Evolutionary conservation across 2,797 vertebrate genomes (phyloP).

Genomic region (Xenops minutus): DNA sequence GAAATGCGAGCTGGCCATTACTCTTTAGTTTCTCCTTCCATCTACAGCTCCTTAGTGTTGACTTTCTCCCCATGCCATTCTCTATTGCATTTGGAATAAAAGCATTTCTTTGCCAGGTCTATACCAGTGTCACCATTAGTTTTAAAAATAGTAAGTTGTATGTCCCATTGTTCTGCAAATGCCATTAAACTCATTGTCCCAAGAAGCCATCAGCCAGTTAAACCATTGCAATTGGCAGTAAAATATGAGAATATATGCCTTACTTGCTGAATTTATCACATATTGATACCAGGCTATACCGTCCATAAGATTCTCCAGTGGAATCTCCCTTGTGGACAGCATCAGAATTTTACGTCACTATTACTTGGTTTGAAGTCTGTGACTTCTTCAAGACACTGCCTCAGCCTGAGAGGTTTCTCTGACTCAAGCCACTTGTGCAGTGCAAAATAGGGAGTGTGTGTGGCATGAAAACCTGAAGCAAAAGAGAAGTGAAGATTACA

Average conservation of each 20-base stretch:
- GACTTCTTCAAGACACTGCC: not conserved
- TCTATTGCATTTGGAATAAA: not conserved
- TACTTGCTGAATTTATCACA: not conserved
- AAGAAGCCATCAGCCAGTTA: not conserved
- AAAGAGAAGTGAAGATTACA: not conserved
- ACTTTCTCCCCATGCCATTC: not conserved
- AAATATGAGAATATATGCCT: not conserved
- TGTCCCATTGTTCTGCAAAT: not conserved
- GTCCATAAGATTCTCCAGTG: not conserved
- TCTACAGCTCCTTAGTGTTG: not conserved
- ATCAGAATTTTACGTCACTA: not conserved
- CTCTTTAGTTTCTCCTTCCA: slow-evolving; percentile 19
- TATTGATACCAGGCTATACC: not conserved
- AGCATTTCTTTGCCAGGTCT: not conserved
- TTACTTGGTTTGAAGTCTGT: not conserved
- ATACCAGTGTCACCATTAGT: not conserved
- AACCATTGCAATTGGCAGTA: not conserved
- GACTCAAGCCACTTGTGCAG: not conserved
- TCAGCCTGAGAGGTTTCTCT: not conserved
- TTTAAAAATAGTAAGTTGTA: not conserved
- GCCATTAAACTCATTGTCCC: not conserved
- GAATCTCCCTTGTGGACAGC: not conserved
- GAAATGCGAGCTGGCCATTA: not conserved
- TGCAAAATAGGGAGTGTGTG: not conserved
- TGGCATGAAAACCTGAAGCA: not conserved